Evolutionary conservation across 2,113 vertebrate species (phyloP).

Genomic region (Miniopterus natalensis): DNA sequence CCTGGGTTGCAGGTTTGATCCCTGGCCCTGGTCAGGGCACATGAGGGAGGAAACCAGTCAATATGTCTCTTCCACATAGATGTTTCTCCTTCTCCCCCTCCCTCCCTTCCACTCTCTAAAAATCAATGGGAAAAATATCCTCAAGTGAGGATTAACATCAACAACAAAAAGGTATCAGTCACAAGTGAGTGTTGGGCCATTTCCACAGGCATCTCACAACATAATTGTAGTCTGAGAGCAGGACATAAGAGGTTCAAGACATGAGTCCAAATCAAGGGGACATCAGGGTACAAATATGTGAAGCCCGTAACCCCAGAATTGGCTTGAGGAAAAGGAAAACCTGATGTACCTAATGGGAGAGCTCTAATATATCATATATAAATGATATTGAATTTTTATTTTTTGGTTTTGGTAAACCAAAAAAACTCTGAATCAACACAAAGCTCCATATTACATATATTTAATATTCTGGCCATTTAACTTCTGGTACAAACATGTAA

Average conservation of each 20-base stretch:
- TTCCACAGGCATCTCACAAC: neutral
- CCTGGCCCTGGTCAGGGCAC: no score
- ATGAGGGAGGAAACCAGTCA: no score
- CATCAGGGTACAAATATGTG: neutral
- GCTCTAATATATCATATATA: neutral
- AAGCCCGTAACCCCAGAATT: neutral
- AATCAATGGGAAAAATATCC: no score
- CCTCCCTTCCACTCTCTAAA: no score
- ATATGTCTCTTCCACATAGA: no score
- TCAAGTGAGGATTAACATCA: no score
- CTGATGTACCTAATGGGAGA: neutral
- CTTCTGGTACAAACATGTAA: neutral
- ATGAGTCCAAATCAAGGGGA: neutral
- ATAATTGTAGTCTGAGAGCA: neutral
- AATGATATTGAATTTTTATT: neutral
- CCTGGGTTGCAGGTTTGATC: no score
- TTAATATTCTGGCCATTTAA: neutral
- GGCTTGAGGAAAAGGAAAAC: neutral
- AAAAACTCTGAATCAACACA: neutral
- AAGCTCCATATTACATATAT: neutral
- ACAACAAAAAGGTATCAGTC: neutral
- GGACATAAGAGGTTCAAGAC: neutral
- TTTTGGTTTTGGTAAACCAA: neutral
- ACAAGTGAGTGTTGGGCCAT: neutral
- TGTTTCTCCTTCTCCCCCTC: no score